Base-by-base conservation (phyloP, 2,113 vertebrate genomes). In the Bagarius yarrelli region DNA sequence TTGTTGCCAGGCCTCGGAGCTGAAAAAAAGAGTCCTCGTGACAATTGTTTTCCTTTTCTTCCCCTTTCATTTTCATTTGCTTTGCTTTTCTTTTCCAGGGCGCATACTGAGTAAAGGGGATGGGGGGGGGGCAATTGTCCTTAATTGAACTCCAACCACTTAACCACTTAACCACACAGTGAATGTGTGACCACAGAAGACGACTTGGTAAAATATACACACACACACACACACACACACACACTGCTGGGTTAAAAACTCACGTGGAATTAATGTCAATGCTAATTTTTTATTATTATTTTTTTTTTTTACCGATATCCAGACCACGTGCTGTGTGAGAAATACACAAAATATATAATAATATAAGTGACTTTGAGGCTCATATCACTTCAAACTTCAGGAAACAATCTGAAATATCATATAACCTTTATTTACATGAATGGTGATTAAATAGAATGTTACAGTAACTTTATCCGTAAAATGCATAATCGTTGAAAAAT, bases 371-470 rank as follows among this genome's bases (percentile, higher is more conserved):
- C 30, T 57, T 40, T 14, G 44, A 25, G 18, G 81, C 18, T 61
- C 66, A 71, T 64, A 81, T 70, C 57, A 59, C 56, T 76, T 40
- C 84, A 32, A 30, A 81, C 34, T 21, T 57, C 85, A 72, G 61
- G 59, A 79, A 84, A 87, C 86, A 74, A 85, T 78, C 87, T 92
- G 88, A 93, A 93, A 92, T 92, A 91, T 88, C 89, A 92, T 92
- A 93, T 88, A 91, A 89, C 90, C 91, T 94, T 94, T 94, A 94
- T 94, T 94, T 93, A 94, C 93, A 94, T 92, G 91, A 89, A 92
- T 93, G 91, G 88, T 88, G 93, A 93, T 94, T 93, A 94, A 94
- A 93, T 94, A 94, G 90, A 92, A 91, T 91, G 92, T 91, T 94
- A 94, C 93, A 93, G 92, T 93, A 92, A 93, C 91, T 92, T 93